Evolutionary conservation across 2,888 invertebrate genomes (phyloP), one percentile per base, ranked within the genome.

Genomic region (Axea sp.): DNA sequence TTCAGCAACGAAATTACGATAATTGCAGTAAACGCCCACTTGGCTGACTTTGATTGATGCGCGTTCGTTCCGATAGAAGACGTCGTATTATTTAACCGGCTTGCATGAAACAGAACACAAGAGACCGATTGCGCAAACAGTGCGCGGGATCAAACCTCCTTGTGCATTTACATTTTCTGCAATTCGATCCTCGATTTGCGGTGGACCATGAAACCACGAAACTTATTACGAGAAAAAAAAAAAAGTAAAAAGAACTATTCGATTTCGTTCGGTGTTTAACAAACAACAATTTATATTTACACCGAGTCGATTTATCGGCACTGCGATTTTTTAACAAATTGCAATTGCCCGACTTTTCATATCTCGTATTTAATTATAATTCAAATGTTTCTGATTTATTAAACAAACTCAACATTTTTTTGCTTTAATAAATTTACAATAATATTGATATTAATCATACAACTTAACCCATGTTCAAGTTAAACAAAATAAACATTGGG

Each of bases 221-320:
- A 68, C 45, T 51, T 43, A 59, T 68, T 51, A 37, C 68, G 43
- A 68, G 22, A n/a, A n/a, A 68, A 45, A 37, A 15, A 43, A 45
- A 33, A 59, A 51, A 41, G 43, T 43, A 60, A 41, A 59, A 60
- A 37, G 51, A 51, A 43, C 33, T 19, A 47, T 26, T 55, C 26
- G 33, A 39, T 49, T 67, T 65, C 45, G 26, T 37, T 37, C 26
- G 41, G 31, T 33, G 31, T 41, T 24, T 30, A 45, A 39, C 11
- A 31, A 47, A 43, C 43, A 49, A 37, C n/a, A 37, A 37, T 19
- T 57, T 9, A 9, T 9, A 1, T 30, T 19, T 19, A 2, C 4
- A 19, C n/a, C 19, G 19, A 19, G 4, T 19, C 19, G 19, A 19
- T 19, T 19, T 4, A 19, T 3, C 19, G 19, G 4, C 19, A 4